Base-by-base conservation (phyloP, 2,888 invertebrate species). In the Melipona beecheii region DNA sequence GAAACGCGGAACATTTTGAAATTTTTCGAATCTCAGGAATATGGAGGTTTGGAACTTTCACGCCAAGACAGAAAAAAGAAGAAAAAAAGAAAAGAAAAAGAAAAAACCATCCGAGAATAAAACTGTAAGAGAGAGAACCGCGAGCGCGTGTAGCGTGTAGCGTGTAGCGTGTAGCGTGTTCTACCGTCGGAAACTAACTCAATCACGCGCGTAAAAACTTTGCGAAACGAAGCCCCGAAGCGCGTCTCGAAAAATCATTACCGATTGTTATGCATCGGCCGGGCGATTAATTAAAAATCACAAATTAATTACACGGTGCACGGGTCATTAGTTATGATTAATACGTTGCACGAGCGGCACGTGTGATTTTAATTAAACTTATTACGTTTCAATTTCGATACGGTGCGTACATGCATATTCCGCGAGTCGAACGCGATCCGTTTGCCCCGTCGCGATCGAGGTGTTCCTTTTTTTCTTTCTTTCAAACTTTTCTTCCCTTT, bases 331-430 rank as follows among this genome's bases (percentile, higher is more conserved):
- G 50, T 73, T 73, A 43, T 62, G 72, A 73, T 73, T 62, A 73
- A 73, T 62, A 62, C n/a, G 31, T 62, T n/a, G 27, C 50, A n/a
- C 62, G 60, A 17, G 50, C 72, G n/a, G n/a, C 70, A 31, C 31
- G 56, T 70, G 70, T 4, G 70, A 31, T 62, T 62, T 73, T 73
- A 73, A 73, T 73, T 73, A 73, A 73, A 62, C 72, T 73, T 62
- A 60, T 60, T 60, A 50, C 72, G 62, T 73, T 60, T 62, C 70
- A 36, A 62, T 73, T 36, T 50, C 72, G 31, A 69, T 36, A 21
- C 31, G 31, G 31, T 4, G 4, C 43, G 43, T 43, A 43, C 43
- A 43, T 43, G 43, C 36, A 58, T 52, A 52, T 54, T 21, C n/a
- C 65, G 9, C 15, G n/a, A 13, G 11, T 19, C n/a, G 50, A 9